Percentiles rank a stretch among this genome's conserved stretches.
Conservation (phyloP, 1,140 invertebrate species). For the Solenopsis fugax region DNA sequence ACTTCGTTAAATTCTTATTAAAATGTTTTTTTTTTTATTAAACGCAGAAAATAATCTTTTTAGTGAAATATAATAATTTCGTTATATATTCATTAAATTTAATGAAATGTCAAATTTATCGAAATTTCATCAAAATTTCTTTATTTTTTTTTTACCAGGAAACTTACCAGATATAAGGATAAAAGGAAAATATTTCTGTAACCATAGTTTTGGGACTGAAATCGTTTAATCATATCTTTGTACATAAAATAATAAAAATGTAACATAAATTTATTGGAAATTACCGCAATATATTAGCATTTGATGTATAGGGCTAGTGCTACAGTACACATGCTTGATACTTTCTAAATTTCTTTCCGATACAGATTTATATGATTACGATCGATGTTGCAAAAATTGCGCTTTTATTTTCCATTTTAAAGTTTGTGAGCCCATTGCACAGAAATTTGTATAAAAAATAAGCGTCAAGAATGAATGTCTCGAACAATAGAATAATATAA, state of each 20-base stretch:
- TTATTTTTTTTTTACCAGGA: too few species aligned
- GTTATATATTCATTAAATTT: too few species aligned
- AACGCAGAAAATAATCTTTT: too few species aligned
- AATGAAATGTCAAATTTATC: too few species aligned
- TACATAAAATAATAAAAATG: constrained; percentile 86
- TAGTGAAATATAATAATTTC: too few species aligned
- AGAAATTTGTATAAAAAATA: constrained; percentile 43
- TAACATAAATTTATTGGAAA: constrained; percentile 84
- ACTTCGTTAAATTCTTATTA: too few species aligned
- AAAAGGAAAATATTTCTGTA: neutral
- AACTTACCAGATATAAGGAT: neutral
- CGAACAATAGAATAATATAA: constrained; percentile 12
- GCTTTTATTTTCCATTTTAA: neutral
- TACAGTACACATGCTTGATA: constrained; percentile 84
- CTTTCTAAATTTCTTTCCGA: constrained; percentile 80
- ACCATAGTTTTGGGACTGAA: constrained; percentile 78
- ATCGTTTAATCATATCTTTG: constrained; percentile 85
- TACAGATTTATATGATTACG: constrained; percentile 77
- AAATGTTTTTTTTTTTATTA: too few species aligned
- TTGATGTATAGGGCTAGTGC: constrained; percentile 83
- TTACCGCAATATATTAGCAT: constrained; percentile 85
- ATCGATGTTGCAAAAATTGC: constrained; percentile 80
- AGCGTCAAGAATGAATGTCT: neutral
- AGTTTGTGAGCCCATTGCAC: neutral
- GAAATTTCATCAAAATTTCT: too few species aligned